These are phyloP conservation scores for Pristionchus japonicus DNA, from an alignment of 2,888 invertebrate species.

Conservation along the genomic window DNA sequence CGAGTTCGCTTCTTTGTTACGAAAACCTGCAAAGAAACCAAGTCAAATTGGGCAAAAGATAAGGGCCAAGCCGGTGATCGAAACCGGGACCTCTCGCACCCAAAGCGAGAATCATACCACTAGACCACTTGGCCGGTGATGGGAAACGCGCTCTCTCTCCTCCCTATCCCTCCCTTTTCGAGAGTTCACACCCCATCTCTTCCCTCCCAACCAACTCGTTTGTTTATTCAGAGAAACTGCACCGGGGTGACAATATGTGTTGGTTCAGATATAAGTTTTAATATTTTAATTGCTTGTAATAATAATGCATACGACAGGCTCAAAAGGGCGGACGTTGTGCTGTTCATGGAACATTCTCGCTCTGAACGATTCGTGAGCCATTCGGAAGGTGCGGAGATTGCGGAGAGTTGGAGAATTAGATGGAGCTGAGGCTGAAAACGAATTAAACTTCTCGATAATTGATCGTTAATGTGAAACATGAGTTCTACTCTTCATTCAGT, in stretches of 20 bases:
- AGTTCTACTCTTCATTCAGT: not conserved
- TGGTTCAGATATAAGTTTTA: not conserved
- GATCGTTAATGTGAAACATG: not conserved
- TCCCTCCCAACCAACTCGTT: not conserved
- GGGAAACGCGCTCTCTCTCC: conserved; percentile 9
- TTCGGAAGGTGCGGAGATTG: conserved; percentile 52
- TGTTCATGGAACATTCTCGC: conserved; percentile 70
- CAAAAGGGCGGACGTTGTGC: conserved; percentile 47
- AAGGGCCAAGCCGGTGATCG: conserved; percentile 64
- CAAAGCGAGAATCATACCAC: conserved; percentile 74
- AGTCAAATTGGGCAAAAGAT: conserved; percentile 31
- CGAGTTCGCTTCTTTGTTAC: conserved; percentile 73
- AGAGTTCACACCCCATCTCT: not conserved
- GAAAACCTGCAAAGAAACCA: conserved; percentile 68
- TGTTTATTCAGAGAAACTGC: not conserved
- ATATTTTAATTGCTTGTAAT: not conserved
- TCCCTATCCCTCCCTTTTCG: conserved; percentile 4
- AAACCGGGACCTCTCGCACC: conserved; percentile 73
- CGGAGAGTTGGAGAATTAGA: conserved; percentile 16
- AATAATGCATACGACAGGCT: conserved; percentile 1
- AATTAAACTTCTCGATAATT: no score
- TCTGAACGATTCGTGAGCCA: conserved; percentile 71
- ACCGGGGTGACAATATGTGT: not conserved
- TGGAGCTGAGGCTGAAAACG: not conserved
- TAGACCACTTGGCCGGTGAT: conserved; percentile 57